Base-by-base conservation (phyloP, 2,797 vertebrate species). In the Yasuhikotakia modesta region DNA sequence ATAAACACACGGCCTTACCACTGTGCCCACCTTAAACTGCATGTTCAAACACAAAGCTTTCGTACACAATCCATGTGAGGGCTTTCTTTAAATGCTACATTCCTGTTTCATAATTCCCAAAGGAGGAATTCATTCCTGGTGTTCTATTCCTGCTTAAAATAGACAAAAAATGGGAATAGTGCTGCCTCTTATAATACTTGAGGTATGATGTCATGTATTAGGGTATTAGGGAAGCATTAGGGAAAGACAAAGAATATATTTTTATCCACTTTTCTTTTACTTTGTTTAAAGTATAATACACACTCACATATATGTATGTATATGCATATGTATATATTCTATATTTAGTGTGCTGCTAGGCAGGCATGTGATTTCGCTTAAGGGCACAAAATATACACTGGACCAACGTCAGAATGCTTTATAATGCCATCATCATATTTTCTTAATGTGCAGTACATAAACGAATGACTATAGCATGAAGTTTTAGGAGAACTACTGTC, bases 31-130 rank as follows among this genome's bases (percentile, higher is more conserved):
- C 17, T 52, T 52, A 35, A 77, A 76, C 13, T 6, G 66, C 75
- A 77, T 27, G 75, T 69, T 13, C 43, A 52, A 50, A 76, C 43
- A 16, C 14, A 22, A 35, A 16, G 24, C 27, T 30, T 30, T 12
- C 10, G 4, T 21, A 32, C 19, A 12, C 72, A 3, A 67, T 30
- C 39, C 8, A 48, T 35, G 10, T 57, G 13, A 77, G 53, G 75
- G 75, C 66, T 63, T 77, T 76, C 58, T 60, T 63, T 5, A n/a
- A 61, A 53, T 63, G 45, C 55, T 55, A 55, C 39, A 14, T 52
- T 75, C 19, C 50, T 19, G 5, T 57, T 58, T 16, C 27, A 60
- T 60, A 16, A 35, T 19, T 35, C 17, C 27, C 30, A 17, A 30
- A 32, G 58, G 27, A 3, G 7, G 14, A 32, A 39, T 19, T 1